phyloP scores from a whole-genome alignment of 2,888 invertebrate genomes.

The Xylota segnis region DNA sequence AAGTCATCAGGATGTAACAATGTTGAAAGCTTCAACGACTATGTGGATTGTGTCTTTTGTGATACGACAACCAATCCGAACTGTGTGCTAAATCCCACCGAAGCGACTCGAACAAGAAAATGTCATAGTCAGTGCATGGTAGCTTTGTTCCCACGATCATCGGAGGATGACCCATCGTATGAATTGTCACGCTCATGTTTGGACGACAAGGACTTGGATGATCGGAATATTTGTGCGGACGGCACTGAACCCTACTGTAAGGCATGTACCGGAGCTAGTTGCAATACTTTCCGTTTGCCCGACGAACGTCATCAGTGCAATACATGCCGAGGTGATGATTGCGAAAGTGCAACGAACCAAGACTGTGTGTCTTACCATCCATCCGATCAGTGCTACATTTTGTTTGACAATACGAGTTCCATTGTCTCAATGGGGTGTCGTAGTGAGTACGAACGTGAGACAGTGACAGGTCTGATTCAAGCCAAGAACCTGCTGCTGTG shows the following conservation, averaged over 20 bases:
- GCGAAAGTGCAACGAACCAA: constrained; percentile 65
- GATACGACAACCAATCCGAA: constrained; percentile 77
- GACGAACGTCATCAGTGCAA: constrained; percentile 79
- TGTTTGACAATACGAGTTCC: constrained; percentile 77
- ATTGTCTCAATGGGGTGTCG: constrained; percentile 81
- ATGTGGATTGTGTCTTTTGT: constrained; percentile 80
- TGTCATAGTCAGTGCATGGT: constrained; percentile 81
- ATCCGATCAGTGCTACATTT: constrained; percentile 80
- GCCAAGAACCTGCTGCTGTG: constrained; percentile 80
- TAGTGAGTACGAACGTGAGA: constrained; percentile 80
- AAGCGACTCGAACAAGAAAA: constrained; percentile 75
- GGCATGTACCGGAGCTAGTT: constrained; percentile 78
- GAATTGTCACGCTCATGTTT: constrained; percentile 81
- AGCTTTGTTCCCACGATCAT: constrained; percentile 80
- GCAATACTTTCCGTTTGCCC: constrained; percentile 79
- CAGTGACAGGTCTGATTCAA: constrained; percentile 78
- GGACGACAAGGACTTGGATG: constrained; percentile 80
- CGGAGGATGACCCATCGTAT: constrained; percentile 78
- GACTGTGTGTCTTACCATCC: constrained; percentile 79
- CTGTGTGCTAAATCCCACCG: constrained; percentile 61
- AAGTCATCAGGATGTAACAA: constrained; percentile 82
- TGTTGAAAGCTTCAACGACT: constrained; percentile 77
- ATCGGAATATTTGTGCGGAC: constrained; percentile 78
- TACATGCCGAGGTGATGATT: constrained; percentile 78
- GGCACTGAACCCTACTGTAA: constrained; percentile 78